Evolutionary conservation across 1,140 invertebrate genomes (phyloP).

Genomic region (Aphelenchoides besseyi): DNA sequence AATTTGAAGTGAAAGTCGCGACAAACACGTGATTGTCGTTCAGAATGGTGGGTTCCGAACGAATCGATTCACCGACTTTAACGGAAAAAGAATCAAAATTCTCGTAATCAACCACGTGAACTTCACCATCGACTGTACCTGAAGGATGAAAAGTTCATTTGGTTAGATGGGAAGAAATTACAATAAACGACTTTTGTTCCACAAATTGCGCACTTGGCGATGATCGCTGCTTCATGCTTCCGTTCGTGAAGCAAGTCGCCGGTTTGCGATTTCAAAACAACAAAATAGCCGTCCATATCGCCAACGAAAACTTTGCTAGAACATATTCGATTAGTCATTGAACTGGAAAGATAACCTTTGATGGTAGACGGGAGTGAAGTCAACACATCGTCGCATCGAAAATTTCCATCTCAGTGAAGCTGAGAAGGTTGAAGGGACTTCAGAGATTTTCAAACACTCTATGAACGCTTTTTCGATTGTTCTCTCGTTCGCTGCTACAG

Average conservation of each 20-base stretch:
- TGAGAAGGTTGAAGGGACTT: background rate
- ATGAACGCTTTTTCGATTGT: background rate
- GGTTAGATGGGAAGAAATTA: background rate
- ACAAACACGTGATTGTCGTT: background rate
- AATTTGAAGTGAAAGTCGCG: background rate
- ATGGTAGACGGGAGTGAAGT: background rate
- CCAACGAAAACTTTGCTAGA: slow-evolving; percentile 1
- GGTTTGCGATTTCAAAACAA: background rate
- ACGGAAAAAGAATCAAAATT: background rate
- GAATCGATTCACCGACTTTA: slow-evolving; percentile 5
- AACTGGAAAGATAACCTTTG: background rate
- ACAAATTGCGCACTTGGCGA: background rate
- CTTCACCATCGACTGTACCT: slow-evolving; percentile 15
- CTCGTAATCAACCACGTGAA: background rate
- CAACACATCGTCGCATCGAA: background rate
- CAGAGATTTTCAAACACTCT: background rate
- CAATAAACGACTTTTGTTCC: background rate
- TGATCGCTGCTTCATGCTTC: background rate
- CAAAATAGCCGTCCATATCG: slow-evolving; percentile 10
- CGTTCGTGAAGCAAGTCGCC: background rate
- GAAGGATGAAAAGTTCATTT: background rate
- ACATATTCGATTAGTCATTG: background rate
- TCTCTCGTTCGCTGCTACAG: background rate
- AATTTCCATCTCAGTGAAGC: background rate
- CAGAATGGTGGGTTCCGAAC: background rate